These are phyloP conservation scores for Brienomyrus longianalis DNA, from an alignment of 2,113 vertebrate species.

Conservation along the genomic window DNA sequence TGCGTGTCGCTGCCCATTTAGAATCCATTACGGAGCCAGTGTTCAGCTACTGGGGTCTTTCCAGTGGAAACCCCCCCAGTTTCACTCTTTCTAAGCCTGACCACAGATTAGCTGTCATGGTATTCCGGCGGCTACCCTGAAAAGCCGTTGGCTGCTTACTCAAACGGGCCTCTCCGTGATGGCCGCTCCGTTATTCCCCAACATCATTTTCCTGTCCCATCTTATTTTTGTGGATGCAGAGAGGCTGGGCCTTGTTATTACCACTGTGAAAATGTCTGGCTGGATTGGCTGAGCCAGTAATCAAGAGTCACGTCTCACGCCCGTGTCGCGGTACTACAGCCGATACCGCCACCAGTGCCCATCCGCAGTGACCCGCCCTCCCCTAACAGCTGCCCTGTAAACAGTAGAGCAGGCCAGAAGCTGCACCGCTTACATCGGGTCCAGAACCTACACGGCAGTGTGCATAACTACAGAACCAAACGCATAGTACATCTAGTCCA, in stretches of 20 bases:
- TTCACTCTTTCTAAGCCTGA: neutral
- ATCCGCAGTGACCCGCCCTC: neutral
- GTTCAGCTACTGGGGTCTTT: constrained; percentile 4
- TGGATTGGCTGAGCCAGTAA: neutral
- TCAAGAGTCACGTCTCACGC: neutral
- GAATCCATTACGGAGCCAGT: constrained; percentile 18
- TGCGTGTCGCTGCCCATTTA: constrained; percentile 26
- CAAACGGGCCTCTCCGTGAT: neutral
- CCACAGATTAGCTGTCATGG: neutral
- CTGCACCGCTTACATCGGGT: neutral
- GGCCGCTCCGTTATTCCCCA: neutral
- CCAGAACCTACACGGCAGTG: neutral
- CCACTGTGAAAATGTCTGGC: neutral
- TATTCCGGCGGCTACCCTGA: neutral
- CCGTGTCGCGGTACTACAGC: neutral
- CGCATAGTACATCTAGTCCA: neutral
- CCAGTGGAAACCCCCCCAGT: constrained; percentile 6
- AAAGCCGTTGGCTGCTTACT: neutral
- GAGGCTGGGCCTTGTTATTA: neutral
- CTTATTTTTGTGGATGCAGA: neutral
- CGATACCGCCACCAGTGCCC: neutral
- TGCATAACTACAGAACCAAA: neutral
- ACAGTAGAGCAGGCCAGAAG: neutral
- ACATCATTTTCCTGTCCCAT: neutral
- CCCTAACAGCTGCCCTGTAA: neutral